Evolutionary conservation across 2,113 vertebrate species (phyloP).

Genomic region (Urocitellus parryii): DNA sequence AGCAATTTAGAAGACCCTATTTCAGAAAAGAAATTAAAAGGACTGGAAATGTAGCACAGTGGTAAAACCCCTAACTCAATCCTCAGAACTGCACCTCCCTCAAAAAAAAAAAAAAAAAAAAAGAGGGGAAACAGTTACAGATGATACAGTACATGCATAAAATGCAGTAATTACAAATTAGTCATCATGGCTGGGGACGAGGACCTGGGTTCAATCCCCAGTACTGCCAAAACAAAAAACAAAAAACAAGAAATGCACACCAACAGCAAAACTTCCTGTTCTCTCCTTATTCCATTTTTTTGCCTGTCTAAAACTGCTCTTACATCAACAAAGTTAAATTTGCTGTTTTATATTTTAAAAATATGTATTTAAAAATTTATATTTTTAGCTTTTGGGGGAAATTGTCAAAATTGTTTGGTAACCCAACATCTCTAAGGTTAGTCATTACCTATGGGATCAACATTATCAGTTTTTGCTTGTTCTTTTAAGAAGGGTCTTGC

Average conservation of each 20-base stretch:
- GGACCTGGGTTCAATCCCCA: too few species aligned
- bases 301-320: not conserved
- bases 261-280: not conserved
- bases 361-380: too few species aligned
- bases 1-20: not conserved
- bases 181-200: too few species aligned
- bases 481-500: not conserved
- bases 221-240: too few species aligned
- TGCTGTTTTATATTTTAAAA: not conserved
- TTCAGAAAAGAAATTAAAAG: not conserved
- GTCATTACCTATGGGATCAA: too few species aligned
- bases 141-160: not conserved
- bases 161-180: too few species aligned
- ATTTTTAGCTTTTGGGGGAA: not conserved
- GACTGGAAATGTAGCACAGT: not conserved
- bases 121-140: not conserved
- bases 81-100: not conserved
- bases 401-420: not conserved
- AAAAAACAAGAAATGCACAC: not conserved
- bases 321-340: not conserved
- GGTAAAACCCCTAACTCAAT: not conserved
- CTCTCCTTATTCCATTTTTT: not conserved
- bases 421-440: not conserved
- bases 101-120: too few species aligned
- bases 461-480: too few species aligned